Conservation (phyloP, 2,888 invertebrate species). For the Cecidostiba fungosa region DNA sequence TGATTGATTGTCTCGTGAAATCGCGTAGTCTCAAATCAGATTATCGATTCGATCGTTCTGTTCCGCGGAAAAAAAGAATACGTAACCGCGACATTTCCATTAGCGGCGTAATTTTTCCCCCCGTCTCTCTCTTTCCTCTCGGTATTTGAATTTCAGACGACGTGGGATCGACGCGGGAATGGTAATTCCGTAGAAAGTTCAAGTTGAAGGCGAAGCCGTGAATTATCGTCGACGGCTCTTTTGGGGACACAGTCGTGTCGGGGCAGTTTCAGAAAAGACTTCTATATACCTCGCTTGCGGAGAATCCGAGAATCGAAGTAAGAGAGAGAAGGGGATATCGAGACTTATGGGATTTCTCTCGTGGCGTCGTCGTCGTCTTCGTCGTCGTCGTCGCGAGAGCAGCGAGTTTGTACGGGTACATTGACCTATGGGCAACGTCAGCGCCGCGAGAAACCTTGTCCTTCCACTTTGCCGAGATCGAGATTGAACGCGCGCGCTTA, state of each 20-base stretch:
- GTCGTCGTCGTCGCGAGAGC: constrained; percentile 33
- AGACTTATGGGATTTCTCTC: constrained; percentile 55
- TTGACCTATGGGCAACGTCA: constrained; percentile 67
- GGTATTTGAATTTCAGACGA: constrained; percentile 47
- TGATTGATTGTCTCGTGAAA: too few species aligned
- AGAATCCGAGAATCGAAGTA: constrained; percentile 22
- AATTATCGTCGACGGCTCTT: constrained; percentile 47
- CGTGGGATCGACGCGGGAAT: constrained; percentile 34
- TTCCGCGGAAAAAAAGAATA: not conserved
- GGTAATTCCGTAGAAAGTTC: constrained; percentile 57
- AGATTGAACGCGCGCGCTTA: constrained; percentile 64
- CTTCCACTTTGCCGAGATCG: constrained; percentile 66
- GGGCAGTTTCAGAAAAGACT: constrained; percentile 36
- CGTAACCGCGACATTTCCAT: constrained; percentile 23
- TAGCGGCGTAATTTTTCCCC: constrained; percentile 29
- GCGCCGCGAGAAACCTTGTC: constrained; percentile 67
- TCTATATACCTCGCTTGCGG: not conserved
- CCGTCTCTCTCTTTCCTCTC: not conserved
- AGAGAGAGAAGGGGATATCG: constrained; percentile 29
- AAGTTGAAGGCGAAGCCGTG: constrained; percentile 57
- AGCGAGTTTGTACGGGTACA: constrained; percentile 59
- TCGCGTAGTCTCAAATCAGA: too few species aligned
- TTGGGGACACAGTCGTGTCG: not conserved
- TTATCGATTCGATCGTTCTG: too few species aligned
- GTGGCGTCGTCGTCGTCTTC: constrained; percentile 16